phyloP scores from a whole-genome alignment of 1,140 invertebrate species.

The Diploscapter pachys region DNA sequence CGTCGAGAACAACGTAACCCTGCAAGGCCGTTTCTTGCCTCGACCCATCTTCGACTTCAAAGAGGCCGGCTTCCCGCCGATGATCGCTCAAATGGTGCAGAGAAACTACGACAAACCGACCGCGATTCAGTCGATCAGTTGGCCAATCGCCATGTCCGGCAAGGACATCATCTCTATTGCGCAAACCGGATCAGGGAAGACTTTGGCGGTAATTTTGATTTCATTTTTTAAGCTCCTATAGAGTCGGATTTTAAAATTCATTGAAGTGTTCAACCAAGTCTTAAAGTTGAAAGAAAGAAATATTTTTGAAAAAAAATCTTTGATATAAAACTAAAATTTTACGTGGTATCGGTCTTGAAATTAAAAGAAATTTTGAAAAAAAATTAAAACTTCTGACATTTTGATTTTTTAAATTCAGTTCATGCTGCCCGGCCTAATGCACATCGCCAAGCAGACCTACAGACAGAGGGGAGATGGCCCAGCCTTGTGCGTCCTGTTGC shows the following conservation, averaged over 20 bases:
- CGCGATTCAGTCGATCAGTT: constrained; percentile 49
- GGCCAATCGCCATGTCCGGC: constrained; percentile 49
- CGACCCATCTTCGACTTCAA: constrained; percentile 24
- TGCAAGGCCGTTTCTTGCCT: constrained; percentile 15
- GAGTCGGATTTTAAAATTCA: constrained; percentile 74
- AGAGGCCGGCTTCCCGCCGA: constrained; percentile 5
- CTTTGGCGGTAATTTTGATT: constrained; percentile 76
- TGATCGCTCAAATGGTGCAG: constrained; percentile 15
- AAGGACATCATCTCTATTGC: constrained; percentile 61
- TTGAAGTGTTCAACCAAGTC: not conserved
- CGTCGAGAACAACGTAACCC: constrained; percentile 14
- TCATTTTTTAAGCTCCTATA: constrained; percentile 84
- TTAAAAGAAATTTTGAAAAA: too few species aligned
- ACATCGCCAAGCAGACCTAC: not conserved
- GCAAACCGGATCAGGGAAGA: constrained; percentile 53
- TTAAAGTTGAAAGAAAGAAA: not conserved
- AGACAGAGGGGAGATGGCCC: too few species aligned
- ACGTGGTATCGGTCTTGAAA: too few species aligned
- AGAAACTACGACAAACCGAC: constrained; percentile 42
- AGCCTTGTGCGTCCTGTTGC: too few species aligned
- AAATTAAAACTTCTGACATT: too few species aligned
- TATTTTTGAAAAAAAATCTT: not conserved
- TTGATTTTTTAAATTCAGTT: constrained; percentile 63
- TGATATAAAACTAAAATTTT: too few species aligned
- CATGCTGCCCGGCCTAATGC: too few species aligned